Conservation (phyloP, 2,797 vertebrate genomes). For the Acanthurus lineatus region DNA sequence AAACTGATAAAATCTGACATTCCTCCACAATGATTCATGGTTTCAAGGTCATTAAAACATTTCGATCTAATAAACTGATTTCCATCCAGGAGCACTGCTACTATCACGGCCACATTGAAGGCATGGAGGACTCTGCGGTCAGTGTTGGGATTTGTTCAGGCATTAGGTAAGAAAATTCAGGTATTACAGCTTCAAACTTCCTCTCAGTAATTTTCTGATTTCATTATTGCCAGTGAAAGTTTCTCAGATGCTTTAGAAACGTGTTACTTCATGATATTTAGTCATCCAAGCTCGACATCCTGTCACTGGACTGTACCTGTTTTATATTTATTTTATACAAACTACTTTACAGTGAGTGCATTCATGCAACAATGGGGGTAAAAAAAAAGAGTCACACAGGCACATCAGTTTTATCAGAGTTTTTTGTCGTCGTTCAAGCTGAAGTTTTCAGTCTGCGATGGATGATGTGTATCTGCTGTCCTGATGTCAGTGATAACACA, state of each 20-base stretch:
- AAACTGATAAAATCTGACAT: not conserved
- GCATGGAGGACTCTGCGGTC: slow-evolving; percentile 83
- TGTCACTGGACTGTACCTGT: too few species aligned
- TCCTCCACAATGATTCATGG: slow-evolving; percentile 6
- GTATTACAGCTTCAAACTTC: not conserved
- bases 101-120: slow-evolving; percentile 90
- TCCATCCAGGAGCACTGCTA: slow-evolving; percentile 89
- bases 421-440: too few species aligned
- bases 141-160: slow-evolving; percentile 90
- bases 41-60: not conserved
- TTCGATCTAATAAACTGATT: not conserved
- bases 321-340: too few species aligned
- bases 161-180: slow-evolving; percentile 84
- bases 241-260: slow-evolving; percentile 20
- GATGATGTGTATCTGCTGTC: too few species aligned
- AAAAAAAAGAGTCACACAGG: too few species aligned
- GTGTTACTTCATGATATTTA: slow-evolving; percentile 29
- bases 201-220: not conserved
- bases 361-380: too few species aligned
- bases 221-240: not conserved
- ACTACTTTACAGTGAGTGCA: too few species aligned
- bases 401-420: too few species aligned
- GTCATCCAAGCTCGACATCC: not conserved
- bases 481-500: too few species aligned
- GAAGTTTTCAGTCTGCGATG: too few species aligned